Conservation (phyloP, 2,888 invertebrate genomes). For the Xiphydria camelus region DNA sequence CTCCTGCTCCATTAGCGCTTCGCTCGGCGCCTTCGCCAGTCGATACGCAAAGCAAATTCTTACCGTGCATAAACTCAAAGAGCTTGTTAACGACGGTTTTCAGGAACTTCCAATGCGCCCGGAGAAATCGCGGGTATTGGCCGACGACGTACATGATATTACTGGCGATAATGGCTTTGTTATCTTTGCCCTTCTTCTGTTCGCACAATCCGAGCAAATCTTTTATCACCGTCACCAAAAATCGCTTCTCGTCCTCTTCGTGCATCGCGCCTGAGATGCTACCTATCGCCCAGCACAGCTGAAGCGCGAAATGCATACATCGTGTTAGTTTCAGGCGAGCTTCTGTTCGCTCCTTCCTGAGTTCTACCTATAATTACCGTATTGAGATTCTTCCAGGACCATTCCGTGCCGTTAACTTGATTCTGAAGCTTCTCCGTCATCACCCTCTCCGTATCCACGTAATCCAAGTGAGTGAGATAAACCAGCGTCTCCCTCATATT, state of each 20-base stretch:
- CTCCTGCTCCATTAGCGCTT: too few species aligned
- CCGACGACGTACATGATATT: slow-evolving; percentile 99
- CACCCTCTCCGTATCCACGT: slow-evolving; percentile 94
- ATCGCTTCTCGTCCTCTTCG: slow-evolving; percentile 99
- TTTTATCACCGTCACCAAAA: slow-evolving; percentile 97
- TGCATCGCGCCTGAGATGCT: slow-evolving; percentile 99
- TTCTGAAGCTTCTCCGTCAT: slow-evolving; percentile 99
- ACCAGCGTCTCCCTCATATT: slow-evolving; percentile 98
- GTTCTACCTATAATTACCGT: slow-evolving; percentile 71
- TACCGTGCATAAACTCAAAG: slow-evolving; percentile 98
- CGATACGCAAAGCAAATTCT: slow-evolving; percentile 32
- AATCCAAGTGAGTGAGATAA: slow-evolving; percentile 98
- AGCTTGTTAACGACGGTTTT: slow-evolving; percentile 99
- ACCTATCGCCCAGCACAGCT: slow-evolving; percentile 98
- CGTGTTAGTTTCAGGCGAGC: slow-evolving; percentile 19
- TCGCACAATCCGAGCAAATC: slow-evolving; percentile 96
- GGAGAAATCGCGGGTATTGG: slow-evolving; percentile 96
- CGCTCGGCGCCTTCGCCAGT: too few species aligned
- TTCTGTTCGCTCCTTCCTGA: too few species aligned
- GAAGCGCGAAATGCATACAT: slow-evolving; percentile 21
- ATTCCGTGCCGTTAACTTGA: slow-evolving; percentile 97
- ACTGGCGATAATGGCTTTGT: slow-evolving; percentile 99
- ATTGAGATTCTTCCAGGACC: slow-evolving; percentile 99
- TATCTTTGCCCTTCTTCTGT: slow-evolving; percentile 98
- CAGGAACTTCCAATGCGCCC: slow-evolving; percentile 99